A percentile compares a stretch with the other conserved stretches of the same genome.
These are phyloP conservation scores for Caenorhabditis sulstoni DNA, from an alignment of 2,888 invertebrate species.

Conservation along the genomic window DNA sequence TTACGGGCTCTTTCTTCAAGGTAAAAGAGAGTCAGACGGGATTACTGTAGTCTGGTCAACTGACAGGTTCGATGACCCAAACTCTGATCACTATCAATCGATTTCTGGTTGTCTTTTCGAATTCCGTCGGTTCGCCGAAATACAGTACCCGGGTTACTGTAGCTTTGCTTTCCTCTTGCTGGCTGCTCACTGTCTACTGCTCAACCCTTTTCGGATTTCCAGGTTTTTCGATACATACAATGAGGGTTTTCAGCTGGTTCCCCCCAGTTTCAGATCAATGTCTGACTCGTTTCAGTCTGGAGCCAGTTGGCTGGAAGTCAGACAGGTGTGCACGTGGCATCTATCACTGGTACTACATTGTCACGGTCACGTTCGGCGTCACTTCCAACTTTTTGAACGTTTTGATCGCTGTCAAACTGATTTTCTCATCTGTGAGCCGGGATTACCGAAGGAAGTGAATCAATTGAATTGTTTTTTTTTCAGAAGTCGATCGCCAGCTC, in stretches of 20 bases:
- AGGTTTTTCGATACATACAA: background rate
- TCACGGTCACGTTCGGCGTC: background rate
- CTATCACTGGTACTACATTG: background rate
- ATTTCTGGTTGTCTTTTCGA: background rate
- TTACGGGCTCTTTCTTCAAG: slow-evolving; percentile 9
- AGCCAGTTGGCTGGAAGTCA: background rate
- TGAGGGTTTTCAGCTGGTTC: no score
- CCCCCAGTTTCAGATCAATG: background rate
- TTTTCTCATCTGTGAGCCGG: background rate
- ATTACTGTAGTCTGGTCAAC: background rate
- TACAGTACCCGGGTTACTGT: background rate
- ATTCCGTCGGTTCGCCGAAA: background rate
- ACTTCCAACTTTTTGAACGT: background rate
- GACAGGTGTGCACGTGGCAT: background rate
- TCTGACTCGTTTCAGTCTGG: background rate
- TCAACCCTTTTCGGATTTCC: background rate
- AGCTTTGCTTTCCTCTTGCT: background rate
- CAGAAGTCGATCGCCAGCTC: background rate
- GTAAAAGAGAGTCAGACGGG: no score
- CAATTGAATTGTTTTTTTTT: background rate
- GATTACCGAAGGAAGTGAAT: no score
- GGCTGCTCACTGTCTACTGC: background rate
- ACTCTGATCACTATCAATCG: background rate
- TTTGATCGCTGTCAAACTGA: background rate
- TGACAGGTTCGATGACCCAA: background rate